Base-by-base conservation (phyloP, 2,888 invertebrate species). In the Ochropacha duplaris region DNA sequence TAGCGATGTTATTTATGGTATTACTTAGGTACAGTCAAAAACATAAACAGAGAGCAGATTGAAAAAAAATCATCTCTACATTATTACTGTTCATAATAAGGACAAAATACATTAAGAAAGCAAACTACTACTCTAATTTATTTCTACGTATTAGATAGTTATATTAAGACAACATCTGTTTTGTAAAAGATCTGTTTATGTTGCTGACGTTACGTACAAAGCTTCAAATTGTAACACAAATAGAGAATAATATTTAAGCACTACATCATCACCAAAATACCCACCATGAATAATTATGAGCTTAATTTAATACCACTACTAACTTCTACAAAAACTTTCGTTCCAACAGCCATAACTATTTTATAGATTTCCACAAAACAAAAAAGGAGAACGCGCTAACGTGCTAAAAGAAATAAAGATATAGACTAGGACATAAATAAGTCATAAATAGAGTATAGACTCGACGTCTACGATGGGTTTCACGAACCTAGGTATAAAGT, bases 401-500 rank as follows among this genome's bases (percentile, higher is more conserved):
- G 71, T 71, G 62, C 63, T 54, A 36, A 68, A 68, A 66, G 64
- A 68, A 71, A 71, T 75, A 69, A 70, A 71, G 62, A 64, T 59
- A 71, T 71, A 64, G 65, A 14, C 26, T 28, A 26, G 36, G 60
- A 56, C 72, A 77, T 78, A 80, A 83, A 81, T 78, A 84, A 77
- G 77, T 70, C 71, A 79, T 81, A 79, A 83, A 81, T 72, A 72
- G 68, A 68, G 66, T 68, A 73, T 69, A 62, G 44, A 44, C 44
- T 19, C 44, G 44, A 19, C 44, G 44, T 44, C 44, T 60, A 63
- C 62, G 72, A 44, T 39, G 39, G 39, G 16, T 57, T 70, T 66
- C 61, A 62, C 69, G 64, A 71, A 39, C 12, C 8, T 44, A 44
- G 8, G 8, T n/a, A 44, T 19, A 44, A 9, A 44, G 8, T 44